A percentile compares a stretch with the other conserved stretches of the same genome.
Evolutionary conservation across 1,140 invertebrate species (phyloP).

Genomic region (Caerostris extrusa): DNA sequence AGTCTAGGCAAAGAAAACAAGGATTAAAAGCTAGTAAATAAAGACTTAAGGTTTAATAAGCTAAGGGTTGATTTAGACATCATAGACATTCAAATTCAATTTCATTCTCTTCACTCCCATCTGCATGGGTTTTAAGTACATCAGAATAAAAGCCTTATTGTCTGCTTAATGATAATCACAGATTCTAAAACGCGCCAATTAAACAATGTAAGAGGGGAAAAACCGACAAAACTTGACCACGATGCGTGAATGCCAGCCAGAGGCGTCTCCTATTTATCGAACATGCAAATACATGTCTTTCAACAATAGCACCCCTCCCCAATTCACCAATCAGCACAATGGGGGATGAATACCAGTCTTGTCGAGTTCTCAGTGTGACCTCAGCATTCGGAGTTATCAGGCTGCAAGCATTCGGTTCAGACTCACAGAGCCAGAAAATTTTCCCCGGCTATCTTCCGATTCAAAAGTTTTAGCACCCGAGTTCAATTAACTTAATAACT

Average conservation of each 20-base stretch:
- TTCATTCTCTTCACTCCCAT: no score
- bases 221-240: neutral
- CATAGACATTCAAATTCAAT: no score
- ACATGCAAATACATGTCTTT: neutral
- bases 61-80: no score
- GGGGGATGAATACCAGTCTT: slow-evolving; percentile 10
- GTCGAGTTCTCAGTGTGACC: slow-evolving; percentile 22
- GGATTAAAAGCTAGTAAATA: no score
- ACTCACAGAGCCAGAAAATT: slow-evolving; percentile 59
- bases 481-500: slow-evolving; percentile 74
- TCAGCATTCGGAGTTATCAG: slow-evolving; percentile 55
- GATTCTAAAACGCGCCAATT: no score
- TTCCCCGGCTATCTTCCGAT: slow-evolving; percentile 28
- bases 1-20: no score
- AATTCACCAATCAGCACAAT: neutral
- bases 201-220: no score
- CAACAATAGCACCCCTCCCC: neutral
- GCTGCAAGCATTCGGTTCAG: slow-evolving; percentile 27
- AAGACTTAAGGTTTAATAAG: no score
- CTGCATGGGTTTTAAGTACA: no score
- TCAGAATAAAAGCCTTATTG: no score
- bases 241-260: neutral
- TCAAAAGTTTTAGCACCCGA: slow-evolving; percentile 41
- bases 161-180: no score
- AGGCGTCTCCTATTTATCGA: neutral